Evolutionary conservation across 2,888 invertebrate genomes (phyloP).

Genomic region (Callyntrura sp.): DNA sequence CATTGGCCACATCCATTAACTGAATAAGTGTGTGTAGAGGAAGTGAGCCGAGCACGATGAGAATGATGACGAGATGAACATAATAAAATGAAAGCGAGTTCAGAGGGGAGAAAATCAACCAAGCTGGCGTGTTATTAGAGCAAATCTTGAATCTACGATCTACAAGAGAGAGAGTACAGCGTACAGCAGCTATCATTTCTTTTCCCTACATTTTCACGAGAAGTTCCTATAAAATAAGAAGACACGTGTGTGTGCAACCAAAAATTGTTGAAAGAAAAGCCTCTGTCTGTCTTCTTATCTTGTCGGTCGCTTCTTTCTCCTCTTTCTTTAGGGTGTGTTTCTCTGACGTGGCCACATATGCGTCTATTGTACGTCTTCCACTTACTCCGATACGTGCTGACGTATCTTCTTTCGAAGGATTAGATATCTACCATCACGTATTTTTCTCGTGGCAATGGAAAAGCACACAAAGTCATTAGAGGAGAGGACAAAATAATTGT

Average conservation of each 20-base stretch:
- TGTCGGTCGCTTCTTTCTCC: no score
- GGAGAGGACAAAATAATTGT: not conserved
- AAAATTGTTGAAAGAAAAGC: not conserved
- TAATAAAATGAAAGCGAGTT: slow-evolving; percentile 51
- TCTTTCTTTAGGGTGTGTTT: not conserved
- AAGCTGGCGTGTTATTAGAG: slow-evolving; percentile 16
- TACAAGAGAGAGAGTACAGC: not conserved
- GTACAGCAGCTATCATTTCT: no score
- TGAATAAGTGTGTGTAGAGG: not conserved
- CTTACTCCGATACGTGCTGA: not conserved
- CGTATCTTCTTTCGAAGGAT: not conserved
- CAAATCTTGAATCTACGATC: not conserved
- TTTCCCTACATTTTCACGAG: not conserved
- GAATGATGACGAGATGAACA: slow-evolving; percentile 1
- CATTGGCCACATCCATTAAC: not conserved
- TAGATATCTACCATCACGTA: not conserved
- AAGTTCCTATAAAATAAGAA: no score
- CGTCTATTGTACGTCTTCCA: not conserved
- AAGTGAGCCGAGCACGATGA: no score
- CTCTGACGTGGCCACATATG: slow-evolving; percentile 1
- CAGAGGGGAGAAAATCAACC: slow-evolving; percentile 1
- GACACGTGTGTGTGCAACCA: no score
- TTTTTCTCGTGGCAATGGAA: no score
- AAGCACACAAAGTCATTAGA: not conserved
- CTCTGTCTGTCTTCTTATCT: not conserved